Evolutionary conservation across 2,888 invertebrate genomes (phyloP).

Genomic region (Diaprepes abbreviatus): DNA sequence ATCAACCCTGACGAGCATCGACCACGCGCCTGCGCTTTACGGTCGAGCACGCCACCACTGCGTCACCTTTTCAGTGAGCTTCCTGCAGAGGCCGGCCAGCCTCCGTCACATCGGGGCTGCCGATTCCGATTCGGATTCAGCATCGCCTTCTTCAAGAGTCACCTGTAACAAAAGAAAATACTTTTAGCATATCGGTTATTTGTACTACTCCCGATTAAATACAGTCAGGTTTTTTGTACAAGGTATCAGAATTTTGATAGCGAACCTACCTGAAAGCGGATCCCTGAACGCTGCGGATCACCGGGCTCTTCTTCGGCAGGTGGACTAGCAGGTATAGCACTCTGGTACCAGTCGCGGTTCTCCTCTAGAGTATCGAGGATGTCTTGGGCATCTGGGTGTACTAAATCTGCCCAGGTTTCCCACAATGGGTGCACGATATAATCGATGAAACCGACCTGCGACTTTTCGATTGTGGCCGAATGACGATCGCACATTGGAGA

Average conservation of each 20-base stretch:
- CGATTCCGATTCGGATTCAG: constrained; percentile 69
- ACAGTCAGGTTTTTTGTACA: too few relatives aligned
- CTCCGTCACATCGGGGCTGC: constrained; percentile 92
- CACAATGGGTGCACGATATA: constrained; percentile 99
- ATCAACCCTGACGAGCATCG: constrained; percentile 25
- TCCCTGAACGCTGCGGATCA: constrained; percentile 70
- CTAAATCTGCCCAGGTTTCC: constrained; percentile 99
- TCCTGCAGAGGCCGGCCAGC: constrained; percentile 90
- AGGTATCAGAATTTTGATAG: background rate
- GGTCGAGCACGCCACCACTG: constrained; percentile 91
- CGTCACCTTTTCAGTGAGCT: constrained; percentile 86
- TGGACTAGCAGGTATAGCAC: constrained; percentile 95
- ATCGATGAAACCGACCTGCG: constrained; percentile 99
- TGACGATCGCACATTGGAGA: constrained; percentile 99
- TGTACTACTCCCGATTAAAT: background rate
- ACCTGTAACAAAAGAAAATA: constrained; percentile 70
- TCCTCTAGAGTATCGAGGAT: constrained; percentile 98
- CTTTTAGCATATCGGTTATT: background rate
- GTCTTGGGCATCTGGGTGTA: constrained; percentile 98
- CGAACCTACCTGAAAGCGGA: constrained; percentile 77
- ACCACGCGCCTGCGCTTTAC: constrained; percentile 62
- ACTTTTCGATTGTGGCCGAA: constrained; percentile 97
- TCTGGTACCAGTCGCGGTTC: constrained; percentile 91
- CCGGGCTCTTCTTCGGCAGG: constrained; percentile 78
- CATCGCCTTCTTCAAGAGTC: constrained; percentile 83